Conservation (phyloP, 2,113 vertebrate genomes). For the Hippoglossus stenolepis region DNA sequence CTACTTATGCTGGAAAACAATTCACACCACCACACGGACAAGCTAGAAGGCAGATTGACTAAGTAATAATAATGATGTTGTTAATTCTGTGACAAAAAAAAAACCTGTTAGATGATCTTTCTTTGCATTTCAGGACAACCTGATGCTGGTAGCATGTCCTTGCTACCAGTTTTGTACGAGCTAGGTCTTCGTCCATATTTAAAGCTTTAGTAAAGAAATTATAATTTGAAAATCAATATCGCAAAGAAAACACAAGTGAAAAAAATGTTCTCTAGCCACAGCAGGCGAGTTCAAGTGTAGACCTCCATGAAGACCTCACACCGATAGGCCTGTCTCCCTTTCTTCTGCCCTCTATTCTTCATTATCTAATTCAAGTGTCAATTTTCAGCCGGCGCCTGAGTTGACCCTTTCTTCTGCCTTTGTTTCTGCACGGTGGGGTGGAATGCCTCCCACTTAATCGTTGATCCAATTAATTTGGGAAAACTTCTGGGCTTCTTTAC, state of each 20-base stretch:
- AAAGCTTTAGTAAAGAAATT: too few relatives aligned
- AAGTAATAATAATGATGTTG: too few relatives aligned
- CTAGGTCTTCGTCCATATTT: too few relatives aligned
- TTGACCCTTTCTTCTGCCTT: constrained; percentile 63
- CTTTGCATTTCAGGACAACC: too few relatives aligned
- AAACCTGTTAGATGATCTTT: too few relatives aligned
- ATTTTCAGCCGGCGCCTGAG: constrained; percentile 61
- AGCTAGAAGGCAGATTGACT: too few relatives aligned
- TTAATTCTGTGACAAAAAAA: too few relatives aligned
- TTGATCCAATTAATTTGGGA: constrained; percentile 79
- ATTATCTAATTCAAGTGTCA: constrained; percentile 81
- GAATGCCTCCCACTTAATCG: constrained; percentile 72
- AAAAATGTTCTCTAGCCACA: constrained; percentile 24
- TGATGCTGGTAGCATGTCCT: too few relatives aligned
- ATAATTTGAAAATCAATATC: constrained; percentile 33
- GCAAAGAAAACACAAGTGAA: constrained; percentile 38
- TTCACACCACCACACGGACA: too few relatives aligned
- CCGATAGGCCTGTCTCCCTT: constrained; percentile 55
- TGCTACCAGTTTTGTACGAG: too few relatives aligned
- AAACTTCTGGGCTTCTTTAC: constrained; percentile 55
- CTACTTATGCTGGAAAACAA: too few relatives aligned
- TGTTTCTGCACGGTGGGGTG: constrained; percentile 66
- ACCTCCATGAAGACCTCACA: constrained; percentile 75
- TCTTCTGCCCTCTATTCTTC: constrained; percentile 69
- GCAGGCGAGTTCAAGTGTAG: constrained; percentile 37